phyloP scores from a whole-genome alignment of 2,113 vertebrate species.

The Gymnogyps californianus region DNA sequence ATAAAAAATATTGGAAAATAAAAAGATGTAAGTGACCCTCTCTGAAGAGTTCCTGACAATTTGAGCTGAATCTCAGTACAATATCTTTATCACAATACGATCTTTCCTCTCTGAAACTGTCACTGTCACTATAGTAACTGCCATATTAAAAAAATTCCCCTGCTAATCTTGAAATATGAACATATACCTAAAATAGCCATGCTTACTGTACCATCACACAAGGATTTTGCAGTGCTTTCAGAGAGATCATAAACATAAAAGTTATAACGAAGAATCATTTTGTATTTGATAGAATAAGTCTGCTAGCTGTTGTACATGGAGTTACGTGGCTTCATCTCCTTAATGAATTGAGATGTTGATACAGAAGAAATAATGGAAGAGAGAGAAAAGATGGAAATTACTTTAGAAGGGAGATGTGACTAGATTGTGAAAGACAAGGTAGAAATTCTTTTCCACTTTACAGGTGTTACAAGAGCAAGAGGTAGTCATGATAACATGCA shows the following conservation, averaged over 20 bases:
- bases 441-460: not conserved
- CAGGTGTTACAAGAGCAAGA: not conserved
- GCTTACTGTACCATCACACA: not conserved
- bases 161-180: slow-evolving; percentile 45
- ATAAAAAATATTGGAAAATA: not conserved
- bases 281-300: not conserved
- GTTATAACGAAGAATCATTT: not conserved
- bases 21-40: not conserved
- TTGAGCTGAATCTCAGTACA: not conserved
- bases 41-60: not conserved
- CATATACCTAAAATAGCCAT: slow-evolving; percentile 29
- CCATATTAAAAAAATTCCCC: not conserved
- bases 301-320: not conserved
- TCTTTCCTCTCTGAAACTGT: slow-evolving; percentile 21
- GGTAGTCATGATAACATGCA: not conserved
- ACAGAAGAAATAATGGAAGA: not conserved
- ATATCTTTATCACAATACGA: slow-evolving; percentile 18
- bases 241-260: not conserved
- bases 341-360: not conserved
- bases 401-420: not conserved
- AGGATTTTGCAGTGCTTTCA: not conserved
- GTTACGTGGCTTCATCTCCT: not conserved
- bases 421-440: not conserved
- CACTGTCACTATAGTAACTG: slow-evolving; percentile 61
- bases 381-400: not conserved